These are phyloP conservation scores for Hippocampus abdominalis DNA, from an alignment of 2,113 vertebrate species.

Conservation along the genomic window DNA sequence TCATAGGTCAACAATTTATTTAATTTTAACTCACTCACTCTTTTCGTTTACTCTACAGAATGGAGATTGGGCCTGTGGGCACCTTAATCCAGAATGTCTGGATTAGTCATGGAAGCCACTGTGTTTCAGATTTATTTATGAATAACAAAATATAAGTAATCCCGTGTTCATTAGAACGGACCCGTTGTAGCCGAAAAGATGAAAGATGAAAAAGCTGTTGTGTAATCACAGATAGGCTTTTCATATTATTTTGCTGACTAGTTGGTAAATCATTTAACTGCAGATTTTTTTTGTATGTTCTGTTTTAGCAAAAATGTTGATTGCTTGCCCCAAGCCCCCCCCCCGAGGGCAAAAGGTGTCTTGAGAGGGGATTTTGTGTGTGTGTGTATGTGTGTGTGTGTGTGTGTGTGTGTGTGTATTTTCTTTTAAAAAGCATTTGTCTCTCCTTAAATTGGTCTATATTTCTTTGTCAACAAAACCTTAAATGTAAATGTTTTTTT, in stretches of 20 bases:
- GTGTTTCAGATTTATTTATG: neutral
- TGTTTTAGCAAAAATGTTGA: slow-evolving; percentile 7
- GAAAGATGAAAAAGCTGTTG: neutral
- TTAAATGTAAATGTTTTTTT: slow-evolving; percentile 7
- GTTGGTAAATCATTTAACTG: slow-evolving; percentile 10
- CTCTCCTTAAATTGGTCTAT: slow-evolving; percentile 13
- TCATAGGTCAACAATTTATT: slow-evolving; percentile 20
- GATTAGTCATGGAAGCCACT: neutral
- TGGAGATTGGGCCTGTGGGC: slow-evolving; percentile 21
- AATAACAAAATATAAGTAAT: neutral
- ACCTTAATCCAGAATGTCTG: neutral
- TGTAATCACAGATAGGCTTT: neutral
- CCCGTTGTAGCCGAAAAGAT: slow-evolving; percentile 10
- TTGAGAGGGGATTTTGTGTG: slow-evolving; percentile 48
- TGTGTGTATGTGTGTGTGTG: neutral
- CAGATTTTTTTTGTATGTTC: slow-evolving; percentile 11
- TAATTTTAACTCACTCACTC: slow-evolving; percentile 16
- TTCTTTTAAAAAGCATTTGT: neutral
- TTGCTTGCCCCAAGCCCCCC: neutral
- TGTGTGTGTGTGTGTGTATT: neutral
- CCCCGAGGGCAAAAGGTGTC: slow-evolving; percentile 57
- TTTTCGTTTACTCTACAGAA: slow-evolving; percentile 40
- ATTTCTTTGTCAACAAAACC: slow-evolving; percentile 20
- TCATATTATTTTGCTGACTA: slow-evolving; percentile 4
- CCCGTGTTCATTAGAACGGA: neutral